These are phyloP conservation scores for Philaethria dido DNA, from an alignment of 2,888 invertebrate species.

Conservation along the genomic window DNA sequence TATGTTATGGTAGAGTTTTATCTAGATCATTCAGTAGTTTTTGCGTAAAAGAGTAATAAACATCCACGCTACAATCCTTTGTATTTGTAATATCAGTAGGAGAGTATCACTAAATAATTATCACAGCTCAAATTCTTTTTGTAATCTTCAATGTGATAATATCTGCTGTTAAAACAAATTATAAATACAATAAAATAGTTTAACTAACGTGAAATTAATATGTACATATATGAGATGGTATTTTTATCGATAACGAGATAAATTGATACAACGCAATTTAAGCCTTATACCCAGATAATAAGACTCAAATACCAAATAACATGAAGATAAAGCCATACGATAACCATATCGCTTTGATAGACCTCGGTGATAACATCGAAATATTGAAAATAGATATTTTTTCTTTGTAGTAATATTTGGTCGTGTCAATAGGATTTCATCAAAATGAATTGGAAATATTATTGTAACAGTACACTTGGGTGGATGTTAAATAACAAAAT, in stretches of 20 bases:
- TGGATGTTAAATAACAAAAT: constrained; percentile 74
- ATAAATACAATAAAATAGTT: not conserved
- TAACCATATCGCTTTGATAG: constrained; percentile 11
- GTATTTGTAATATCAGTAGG: no score
- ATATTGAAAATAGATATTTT: constrained; percentile 18
- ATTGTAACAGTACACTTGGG: constrained; percentile 56
- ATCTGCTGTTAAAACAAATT: not conserved
- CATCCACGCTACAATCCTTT: no score
- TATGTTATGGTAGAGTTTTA: no score
- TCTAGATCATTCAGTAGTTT: no score
- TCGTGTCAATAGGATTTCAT: constrained; percentile 13
- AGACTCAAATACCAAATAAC: not conserved
- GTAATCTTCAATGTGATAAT: not conserved
- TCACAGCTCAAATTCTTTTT: no score
- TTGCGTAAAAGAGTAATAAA: no score
- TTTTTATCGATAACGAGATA: not conserved
- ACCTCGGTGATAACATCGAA: constrained; percentile 5
- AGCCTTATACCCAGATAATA: not conserved
- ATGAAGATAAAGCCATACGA: constrained; percentile 5
- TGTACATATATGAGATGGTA: not conserved
- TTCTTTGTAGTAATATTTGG: constrained; percentile 18
- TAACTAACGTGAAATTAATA: not conserved
- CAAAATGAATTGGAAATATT: constrained; percentile 61
- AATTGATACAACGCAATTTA: not conserved
- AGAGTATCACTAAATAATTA: no score